A percentile compares a stretch with the other conserved stretches of the same genome.
phyloP scores from a whole-genome alignment of 2,888 invertebrate genomes.

The Tipula confusa region DNA sequence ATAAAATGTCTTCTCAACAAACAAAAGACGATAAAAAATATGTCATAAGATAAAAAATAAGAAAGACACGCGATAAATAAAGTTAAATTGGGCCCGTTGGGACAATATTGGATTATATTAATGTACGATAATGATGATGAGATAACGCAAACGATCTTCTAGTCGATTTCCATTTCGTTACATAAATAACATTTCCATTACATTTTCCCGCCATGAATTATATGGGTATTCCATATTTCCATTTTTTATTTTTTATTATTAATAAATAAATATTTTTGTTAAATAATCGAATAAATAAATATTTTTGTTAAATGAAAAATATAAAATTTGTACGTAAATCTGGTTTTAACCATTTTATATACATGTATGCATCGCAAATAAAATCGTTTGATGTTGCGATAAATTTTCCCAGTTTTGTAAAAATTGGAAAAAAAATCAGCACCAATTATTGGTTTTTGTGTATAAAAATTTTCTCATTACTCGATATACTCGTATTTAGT shows the following conservation, averaged over 20 bases:
- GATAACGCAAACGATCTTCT: background rate
- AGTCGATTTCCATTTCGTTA: background rate
- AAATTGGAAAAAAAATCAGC: background rate
- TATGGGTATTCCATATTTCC: background rate
- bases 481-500: background rate
- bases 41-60: slow-evolving; percentile 16
- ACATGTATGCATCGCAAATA: too few species aligned
- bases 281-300: background rate
- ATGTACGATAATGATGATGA: background rate
- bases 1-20: background rate
- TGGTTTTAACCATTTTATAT: background rate
- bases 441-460: background rate
- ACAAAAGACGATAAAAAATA: slow-evolving; percentile 8
- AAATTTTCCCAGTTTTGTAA: background rate
- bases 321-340: too few species aligned
- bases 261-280: background rate
- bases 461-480: background rate
- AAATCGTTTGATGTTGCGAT: background rate
- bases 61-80: slow-evolving; percentile 16
- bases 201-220: too few species aligned
- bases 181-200: background rate
- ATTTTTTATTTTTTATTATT: too few species aligned
- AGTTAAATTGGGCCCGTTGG: slow-evolving; percentile 16
- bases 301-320: slow-evolving; percentile 25
- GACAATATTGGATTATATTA: slow-evolving; percentile 25